Evolutionary conservation across 1,140 invertebrate species (phyloP).

Genomic region (Achatina immaculata): DNA sequence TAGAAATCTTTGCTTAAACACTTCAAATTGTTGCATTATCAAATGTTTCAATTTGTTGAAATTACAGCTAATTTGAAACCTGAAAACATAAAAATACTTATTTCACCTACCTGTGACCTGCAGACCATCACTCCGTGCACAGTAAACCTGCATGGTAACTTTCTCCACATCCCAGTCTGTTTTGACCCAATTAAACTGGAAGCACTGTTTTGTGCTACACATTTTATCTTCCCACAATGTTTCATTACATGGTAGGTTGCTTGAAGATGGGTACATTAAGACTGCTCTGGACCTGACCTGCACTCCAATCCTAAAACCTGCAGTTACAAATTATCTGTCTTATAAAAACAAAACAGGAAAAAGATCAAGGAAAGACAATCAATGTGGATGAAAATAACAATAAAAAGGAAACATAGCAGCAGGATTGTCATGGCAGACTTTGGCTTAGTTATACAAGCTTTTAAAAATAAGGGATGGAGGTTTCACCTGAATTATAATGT

Average conservation of each 20-base stretch:
- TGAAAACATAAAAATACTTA: neutral
- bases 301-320: conserved; percentile 20
- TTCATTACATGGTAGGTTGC: conserved; percentile 6
- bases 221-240: conserved; percentile 13
- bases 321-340: neutral
- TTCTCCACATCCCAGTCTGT: neutral
- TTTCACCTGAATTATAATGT: no score
- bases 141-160: neutral
- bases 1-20: no score
- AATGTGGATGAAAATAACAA: no score
- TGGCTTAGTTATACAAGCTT: no score
- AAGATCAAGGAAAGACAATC: no score
- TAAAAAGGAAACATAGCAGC: no score
- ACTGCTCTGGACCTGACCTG: conserved; percentile 28
- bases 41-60: no score
- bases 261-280: conserved; percentile 5
- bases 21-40: no score
- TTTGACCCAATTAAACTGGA: neutral
- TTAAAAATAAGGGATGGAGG: no score
- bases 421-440: no score
- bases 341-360: no score
- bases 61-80: no score
- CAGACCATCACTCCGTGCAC: conserved; percentile 11
- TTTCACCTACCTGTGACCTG: neutral
- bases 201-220: neutral